phyloP scores from a whole-genome alignment of 53 echinoderm and acorn worm genomes.

The Zoroaster sp. region DNA sequence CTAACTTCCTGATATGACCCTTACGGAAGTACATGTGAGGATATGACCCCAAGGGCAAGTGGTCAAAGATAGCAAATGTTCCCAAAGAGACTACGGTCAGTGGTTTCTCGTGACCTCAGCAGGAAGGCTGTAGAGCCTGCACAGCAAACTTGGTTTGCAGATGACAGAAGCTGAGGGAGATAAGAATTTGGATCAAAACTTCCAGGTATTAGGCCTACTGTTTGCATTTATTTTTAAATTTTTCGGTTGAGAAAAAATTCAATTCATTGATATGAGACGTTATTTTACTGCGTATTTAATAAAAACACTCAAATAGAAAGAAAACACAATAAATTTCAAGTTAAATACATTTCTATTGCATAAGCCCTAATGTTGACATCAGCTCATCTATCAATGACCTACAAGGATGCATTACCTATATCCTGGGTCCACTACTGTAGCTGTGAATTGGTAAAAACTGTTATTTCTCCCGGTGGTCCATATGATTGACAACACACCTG shows the following conservation, averaged over 20 bases:
- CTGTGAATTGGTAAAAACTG: constrained; percentile 70
- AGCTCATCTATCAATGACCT: too few species aligned
- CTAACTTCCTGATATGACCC: constrained; percentile 70
- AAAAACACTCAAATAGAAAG: too few species aligned
- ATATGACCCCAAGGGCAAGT: constrained; percentile 60
- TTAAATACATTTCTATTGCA: too few species aligned
- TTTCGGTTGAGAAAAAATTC: too few species aligned
- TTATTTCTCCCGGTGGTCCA: constrained; percentile 46
- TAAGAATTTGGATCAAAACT: neutral
- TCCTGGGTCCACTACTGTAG: constrained; percentile 73
- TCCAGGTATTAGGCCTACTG: too few species aligned
- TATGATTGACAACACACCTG: constrained; percentile 38
- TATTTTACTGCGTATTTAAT: too few species aligned
- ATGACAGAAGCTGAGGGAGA: constrained; percentile 71
- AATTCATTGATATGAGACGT: too few species aligned
- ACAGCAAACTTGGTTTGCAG: constrained; percentile 79
- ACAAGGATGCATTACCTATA: constrained; percentile 68
- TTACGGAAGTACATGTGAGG: constrained; percentile 81
- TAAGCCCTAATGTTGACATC: too few species aligned
- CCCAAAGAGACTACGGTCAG: constrained; percentile 60
- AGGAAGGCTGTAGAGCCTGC: constrained; percentile 38
- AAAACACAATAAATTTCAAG: too few species aligned
- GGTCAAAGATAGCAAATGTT: constrained; percentile 66
- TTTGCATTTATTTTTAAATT: too few species aligned
- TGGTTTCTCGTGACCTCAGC: neutral